Evolutionary conservation across 37 sponge, comb jelly and placozoan species (phyloP).

Genomic region (Aplysina aerophoba): DNA sequence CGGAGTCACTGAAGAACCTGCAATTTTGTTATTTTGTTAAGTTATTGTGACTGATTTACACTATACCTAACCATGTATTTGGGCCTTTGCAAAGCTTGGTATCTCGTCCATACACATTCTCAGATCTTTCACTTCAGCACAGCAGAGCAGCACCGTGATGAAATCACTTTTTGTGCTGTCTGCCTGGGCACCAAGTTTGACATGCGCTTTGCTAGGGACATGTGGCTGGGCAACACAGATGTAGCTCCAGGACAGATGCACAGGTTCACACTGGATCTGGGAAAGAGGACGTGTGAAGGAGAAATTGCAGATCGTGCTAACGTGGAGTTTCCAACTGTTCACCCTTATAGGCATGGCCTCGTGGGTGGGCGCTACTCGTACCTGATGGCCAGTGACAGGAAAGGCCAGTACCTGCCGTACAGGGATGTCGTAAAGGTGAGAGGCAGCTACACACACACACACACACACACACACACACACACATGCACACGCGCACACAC

Average conservation of each 20-base stretch:
- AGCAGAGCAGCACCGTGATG: constrained; percentile 54
- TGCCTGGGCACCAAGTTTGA: constrained; percentile 79
- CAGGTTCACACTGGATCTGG: constrained; percentile 63
- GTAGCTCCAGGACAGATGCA: constrained; percentile 72
- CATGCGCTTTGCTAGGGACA: constrained; percentile 63
- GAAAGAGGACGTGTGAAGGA: constrained; percentile 37
- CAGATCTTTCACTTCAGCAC: constrained; percentile 85
- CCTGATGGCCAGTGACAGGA: constrained; percentile 90
- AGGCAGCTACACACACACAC: neutral
- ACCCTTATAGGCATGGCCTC: constrained; percentile 79
- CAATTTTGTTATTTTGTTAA: too few relatives aligned
- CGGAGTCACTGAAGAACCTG: too few relatives aligned
- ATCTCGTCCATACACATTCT: too few relatives aligned
- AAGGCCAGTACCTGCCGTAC: constrained; percentile 78
- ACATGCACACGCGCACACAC: neutral
- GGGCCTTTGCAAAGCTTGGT: too few relatives aligned
- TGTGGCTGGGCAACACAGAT: constrained; percentile 64
- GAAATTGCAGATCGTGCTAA: constrained; percentile 64
- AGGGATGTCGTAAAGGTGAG: constrained; percentile 91
- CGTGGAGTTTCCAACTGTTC: constrained; percentile 81
- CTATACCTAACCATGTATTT: too few relatives aligned
- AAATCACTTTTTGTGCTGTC: constrained; percentile 77
- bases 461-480: too few relatives aligned
- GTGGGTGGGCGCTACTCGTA: constrained; percentile 69
- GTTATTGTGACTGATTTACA: too few relatives aligned